Percentiles rank a stretch among this genome's conserved stretches.
phyloP scores from a whole-genome alignment of 1,140 invertebrate species.

The Trissolcus basalis region DNA sequence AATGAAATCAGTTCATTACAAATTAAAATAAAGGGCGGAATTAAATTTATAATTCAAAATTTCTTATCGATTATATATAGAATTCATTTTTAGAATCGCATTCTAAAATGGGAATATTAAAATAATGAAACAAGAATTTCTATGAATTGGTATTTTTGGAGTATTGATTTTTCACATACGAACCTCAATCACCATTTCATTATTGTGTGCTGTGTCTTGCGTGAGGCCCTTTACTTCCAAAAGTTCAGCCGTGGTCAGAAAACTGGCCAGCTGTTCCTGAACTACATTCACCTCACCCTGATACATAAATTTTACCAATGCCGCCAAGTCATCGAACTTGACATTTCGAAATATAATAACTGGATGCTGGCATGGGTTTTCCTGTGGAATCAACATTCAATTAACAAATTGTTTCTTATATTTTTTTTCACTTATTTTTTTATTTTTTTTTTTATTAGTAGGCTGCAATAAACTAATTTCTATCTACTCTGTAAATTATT shows the following conservation, averaged over 20 bases:
- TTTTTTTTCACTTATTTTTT: no score
- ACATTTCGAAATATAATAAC: constrained; percentile 91
- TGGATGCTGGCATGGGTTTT: constrained; percentile 90
- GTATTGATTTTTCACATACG: constrained; percentile 13
- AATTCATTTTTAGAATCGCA: no score
- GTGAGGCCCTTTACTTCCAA: constrained; percentile 81
- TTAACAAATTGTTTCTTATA: no score
- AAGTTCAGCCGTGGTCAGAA: constrained; percentile 81
- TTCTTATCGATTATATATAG: no score
- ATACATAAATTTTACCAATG: constrained; percentile 91
- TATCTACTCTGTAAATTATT: no score
- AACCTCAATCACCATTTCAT: constrained; percentile 72
- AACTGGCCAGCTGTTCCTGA: constrained; percentile 80
- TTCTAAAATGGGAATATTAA: no score
- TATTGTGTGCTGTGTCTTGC: constrained; percentile 74
- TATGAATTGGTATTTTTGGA: not conserved
- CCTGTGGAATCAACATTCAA: constrained; percentile 71
- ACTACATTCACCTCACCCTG: constrained; percentile 82
- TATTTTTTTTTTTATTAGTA: no score
- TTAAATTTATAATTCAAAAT: no score
- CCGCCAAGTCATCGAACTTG: constrained; percentile 86
- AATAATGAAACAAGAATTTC: not conserved
- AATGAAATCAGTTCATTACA: no score
- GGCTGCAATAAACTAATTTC: no score
- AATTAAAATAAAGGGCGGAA: no score